Conservation (phyloP, 1,140 invertebrate genomes). For the Dendroctonus valens region DNA sequence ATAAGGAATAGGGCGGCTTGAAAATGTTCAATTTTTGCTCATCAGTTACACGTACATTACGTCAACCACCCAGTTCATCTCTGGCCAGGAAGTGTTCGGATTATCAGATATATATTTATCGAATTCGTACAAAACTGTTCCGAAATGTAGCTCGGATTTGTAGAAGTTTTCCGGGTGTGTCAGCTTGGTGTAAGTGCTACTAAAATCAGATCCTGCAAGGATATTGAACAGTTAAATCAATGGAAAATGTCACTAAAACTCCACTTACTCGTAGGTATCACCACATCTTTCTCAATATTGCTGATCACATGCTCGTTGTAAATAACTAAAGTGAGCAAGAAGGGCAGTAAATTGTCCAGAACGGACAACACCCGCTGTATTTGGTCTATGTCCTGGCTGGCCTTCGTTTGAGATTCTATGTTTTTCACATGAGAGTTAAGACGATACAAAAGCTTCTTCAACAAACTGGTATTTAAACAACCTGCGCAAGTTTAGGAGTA, state of each 20-base stretch:
- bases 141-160: constrained; percentile 52
- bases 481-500: constrained; percentile 24
- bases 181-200: constrained; percentile 51
- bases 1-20: constrained; percentile 12
- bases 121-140: constrained; percentile 56
- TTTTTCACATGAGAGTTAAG: constrained; percentile 42
- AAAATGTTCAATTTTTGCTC: neutral
- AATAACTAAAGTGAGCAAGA: constrained; percentile 54
- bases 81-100: constrained; percentile 51
- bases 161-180: constrained; percentile 58
- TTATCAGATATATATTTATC: constrained; percentile 53
- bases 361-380: constrained; percentile 48
- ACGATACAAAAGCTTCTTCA: constrained; percentile 43
- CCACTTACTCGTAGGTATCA: constrained; percentile 52
- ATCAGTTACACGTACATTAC: constrained; percentile 51
- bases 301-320: constrained; percentile 50
- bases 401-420: constrained; percentile 41
- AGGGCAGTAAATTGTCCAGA: constrained; percentile 55
- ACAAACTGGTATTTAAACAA: constrained; percentile 35
- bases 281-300: constrained; percentile 47
- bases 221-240: neutral
- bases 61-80: constrained; percentile 58
- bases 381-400: constrained; percentile 39
- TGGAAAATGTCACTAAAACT: neutral
- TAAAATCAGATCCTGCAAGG: constrained; percentile 52